Evolutionary conservation across 2,797 vertebrate genomes (phyloP).

Genomic region (Halcyon leucocephala): DNA sequence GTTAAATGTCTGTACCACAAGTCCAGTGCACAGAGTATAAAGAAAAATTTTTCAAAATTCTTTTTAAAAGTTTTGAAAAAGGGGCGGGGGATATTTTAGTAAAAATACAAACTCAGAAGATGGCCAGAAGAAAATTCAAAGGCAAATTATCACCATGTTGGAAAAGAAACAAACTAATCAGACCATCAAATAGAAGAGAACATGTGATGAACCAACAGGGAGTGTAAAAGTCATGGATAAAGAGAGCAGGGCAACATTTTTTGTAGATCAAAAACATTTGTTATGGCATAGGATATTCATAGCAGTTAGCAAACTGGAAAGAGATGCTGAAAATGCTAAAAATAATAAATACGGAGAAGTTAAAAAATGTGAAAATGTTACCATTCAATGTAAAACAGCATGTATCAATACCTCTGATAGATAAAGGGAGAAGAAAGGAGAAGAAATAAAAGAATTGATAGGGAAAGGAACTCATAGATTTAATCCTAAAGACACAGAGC

Average conservation of each 20-base stretch:
- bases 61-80: not conserved
- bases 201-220: not conserved
- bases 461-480: not conserved
- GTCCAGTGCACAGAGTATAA: not conserved
- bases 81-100: not conserved
- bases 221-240: not conserved
- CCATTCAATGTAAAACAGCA: not conserved
- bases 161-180: not conserved
- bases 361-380: not conserved
- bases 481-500: not conserved
- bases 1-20: not conserved
- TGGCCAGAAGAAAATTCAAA: not conserved
- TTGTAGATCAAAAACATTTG: not conserved
- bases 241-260: not conserved
- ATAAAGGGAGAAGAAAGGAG: not conserved
- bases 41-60: not conserved
- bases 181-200: not conserved
- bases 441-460: not conserved
- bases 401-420: not conserved
- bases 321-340: not conserved
- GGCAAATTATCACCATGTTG: not conserved
- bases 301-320: not conserved
- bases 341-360: not conserved
- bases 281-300: not conserved
- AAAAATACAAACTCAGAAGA: not conserved